Evolutionary conservation across 2,888 invertebrate species (phyloP).

Genomic region (Meganola albula): DNA sequence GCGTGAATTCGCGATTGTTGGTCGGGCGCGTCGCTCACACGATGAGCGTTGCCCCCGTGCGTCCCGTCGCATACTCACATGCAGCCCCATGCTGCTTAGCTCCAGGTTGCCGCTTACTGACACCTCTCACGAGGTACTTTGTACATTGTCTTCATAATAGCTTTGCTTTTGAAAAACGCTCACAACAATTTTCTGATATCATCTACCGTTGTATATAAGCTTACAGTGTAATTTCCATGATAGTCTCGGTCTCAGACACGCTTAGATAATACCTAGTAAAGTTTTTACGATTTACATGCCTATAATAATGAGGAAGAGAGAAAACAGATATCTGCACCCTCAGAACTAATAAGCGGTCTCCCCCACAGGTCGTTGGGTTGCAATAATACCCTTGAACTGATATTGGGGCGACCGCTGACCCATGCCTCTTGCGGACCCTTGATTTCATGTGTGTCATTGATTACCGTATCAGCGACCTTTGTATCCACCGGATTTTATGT

Average conservation of each 20-base stretch:
- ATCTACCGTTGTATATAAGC: not conserved
- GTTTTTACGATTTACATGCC: too few relatives aligned
- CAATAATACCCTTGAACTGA: too few relatives aligned
- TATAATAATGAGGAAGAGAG: conserved; percentile 7
- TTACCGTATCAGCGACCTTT: conserved; percentile 55
- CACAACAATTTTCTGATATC: not conserved
- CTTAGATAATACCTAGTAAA: too few relatives aligned
- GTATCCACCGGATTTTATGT: too few relatives aligned
- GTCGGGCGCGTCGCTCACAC: conserved; percentile 68
- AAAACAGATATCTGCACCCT: conserved; percentile 17
- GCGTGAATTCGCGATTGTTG: conserved; percentile 71
- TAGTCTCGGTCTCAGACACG: too few relatives aligned
- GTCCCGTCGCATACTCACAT: conserved; percentile 32
- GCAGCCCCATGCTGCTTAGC: conserved; percentile 27
- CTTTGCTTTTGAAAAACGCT: conserved; percentile 5
- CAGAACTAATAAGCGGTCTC: too few relatives aligned
- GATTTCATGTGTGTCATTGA: conserved; percentile 40
- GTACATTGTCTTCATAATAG: conserved; percentile 42
- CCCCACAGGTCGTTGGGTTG: too few relatives aligned
- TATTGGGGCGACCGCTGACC: conserved; percentile 62
- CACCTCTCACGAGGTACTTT: conserved; percentile 43
- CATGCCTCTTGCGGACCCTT: conserved; percentile 49
- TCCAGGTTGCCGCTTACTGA: conserved; percentile 40
- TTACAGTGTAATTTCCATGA: too few relatives aligned
- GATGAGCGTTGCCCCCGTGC: conserved; percentile 71